A percentile compares a stretch with the other conserved stretches of the same genome.
Conservation (phyloP, 2,888 invertebrate species). For the Slavum lentiscoides region DNA sequence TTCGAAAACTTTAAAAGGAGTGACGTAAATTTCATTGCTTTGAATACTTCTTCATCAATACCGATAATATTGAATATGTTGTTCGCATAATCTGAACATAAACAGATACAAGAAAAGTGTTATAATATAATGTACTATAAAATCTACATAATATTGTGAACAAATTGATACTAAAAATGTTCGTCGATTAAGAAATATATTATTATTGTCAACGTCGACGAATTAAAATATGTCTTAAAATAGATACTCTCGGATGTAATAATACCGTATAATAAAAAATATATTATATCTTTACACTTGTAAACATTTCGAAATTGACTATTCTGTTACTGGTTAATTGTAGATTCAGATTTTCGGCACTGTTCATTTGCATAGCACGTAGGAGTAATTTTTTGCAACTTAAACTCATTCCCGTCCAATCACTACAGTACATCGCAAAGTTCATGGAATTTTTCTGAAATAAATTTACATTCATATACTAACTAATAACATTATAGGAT, state of each 20-base stretch:
- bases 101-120: background rate
- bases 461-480: background rate
- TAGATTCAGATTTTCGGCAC: background rate
- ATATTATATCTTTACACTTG: background rate
- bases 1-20: too few species aligned
- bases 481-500: too few species aligned
- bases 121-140: too few species aligned
- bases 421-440: conserved; percentile 3
- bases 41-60: background rate
- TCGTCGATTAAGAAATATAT: background rate
- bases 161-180: too few species aligned
- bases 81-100: background rate
- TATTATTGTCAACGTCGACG: background rate
- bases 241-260: too few species aligned
- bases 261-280: background rate
- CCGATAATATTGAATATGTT: background rate
- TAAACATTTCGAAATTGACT: conserved; percentile 12
- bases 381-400: background rate
- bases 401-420: background rate
- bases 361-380: conserved; percentile 5
- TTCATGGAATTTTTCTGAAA: conserved; percentile 22
- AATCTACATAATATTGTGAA: too few species aligned
- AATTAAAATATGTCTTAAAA: background rate
- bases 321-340: background rate
- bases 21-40: too few species aligned